A percentile compares a stretch with the other conserved stretches of the same genome.
These are phyloP conservation scores for Gerris lacustris DNA, from an alignment of 2,888 invertebrate genomes.

Conservation along the genomic window DNA sequence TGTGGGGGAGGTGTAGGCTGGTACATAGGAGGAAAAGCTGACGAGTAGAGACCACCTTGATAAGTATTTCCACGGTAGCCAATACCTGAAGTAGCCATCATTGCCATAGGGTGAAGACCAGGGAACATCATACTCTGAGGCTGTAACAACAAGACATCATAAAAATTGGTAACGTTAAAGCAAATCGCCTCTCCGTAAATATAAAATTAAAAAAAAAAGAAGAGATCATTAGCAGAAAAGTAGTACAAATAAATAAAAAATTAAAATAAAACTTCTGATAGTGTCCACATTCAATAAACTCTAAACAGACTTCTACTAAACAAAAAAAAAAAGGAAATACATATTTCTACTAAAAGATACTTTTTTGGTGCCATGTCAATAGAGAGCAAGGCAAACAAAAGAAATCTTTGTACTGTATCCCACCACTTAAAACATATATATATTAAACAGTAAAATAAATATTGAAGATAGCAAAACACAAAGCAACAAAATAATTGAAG, in stretches of 20 bases:
- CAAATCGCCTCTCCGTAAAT: not conserved
- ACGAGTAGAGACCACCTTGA: slow-evolving; percentile 41
- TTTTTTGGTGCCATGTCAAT: not conserved
- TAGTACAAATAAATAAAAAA: not conserved
- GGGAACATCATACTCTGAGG: slow-evolving; percentile 92
- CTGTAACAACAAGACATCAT: slow-evolving; percentile 30
- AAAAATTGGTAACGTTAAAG: not conserved
- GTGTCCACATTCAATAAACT: no score
- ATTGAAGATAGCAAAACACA: no score
- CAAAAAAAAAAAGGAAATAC: slow-evolving; percentile 10
- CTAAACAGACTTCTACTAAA: no score
- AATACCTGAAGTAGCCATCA: slow-evolving; percentile 80
- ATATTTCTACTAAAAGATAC: not conserved
- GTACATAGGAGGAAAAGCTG: slow-evolving; percentile 50
- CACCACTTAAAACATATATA: no score
- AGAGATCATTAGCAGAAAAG: not conserved
- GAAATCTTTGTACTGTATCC: no score
- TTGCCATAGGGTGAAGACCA: slow-evolving; percentile 87
- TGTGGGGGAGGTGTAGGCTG: slow-evolving; percentile 44
- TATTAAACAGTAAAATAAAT: no score
- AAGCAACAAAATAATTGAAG: no score
- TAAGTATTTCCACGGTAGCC: slow-evolving; percentile 42
- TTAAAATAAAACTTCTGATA: no score
- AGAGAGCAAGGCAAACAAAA: no score
- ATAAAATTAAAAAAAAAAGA: slow-evolving; percentile 7